Base-by-base conservation (phyloP, 2,888 invertebrate species). In the Camptogramma bilineatum region DNA sequence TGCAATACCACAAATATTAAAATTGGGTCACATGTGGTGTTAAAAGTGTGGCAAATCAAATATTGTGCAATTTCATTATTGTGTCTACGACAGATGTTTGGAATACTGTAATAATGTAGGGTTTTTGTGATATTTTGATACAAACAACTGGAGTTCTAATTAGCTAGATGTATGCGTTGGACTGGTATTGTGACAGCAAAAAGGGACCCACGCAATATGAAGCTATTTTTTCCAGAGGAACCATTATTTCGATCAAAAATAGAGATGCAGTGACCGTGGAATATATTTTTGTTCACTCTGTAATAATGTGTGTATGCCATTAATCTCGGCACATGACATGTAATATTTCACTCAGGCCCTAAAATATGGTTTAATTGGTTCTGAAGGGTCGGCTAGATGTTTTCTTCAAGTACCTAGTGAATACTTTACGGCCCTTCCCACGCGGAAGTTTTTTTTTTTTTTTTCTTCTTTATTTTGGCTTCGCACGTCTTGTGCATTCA, bases 41-140 rank as follows among this genome's bases (percentile, higher is more conserved):
- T 44, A 66, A 61, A 66, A 53, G 58, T 62, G 62, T 59, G 74
- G 74, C 73, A 64, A 73, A 72, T 79, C 63, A 62, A 74, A 76
- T 18, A 72, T 79, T 79, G 75, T 78, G 75, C 77, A 80, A 81
- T 73, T 56, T 67, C 67, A 67, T 75, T 69, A 75, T 72, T 73
- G 73, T 75, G 60, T 63, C 70, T 69, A 52, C 62, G 54, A 59
- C 69, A 69, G 69, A 69, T 72, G 69, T 64, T 63, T 47, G 55
- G 44, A 48, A 64, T 42, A 52, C 17, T 31, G 51, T 52, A 34
- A 54, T 59, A 52, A 34, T 62, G 44, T 52, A 59, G 42, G 42
- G 10, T n/a, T 57, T 68, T 69, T 69, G 57, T 58, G 60, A 62
- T 57, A 46, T 47, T 24, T 16, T 34, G 28, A 51, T 68, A 57